Evolutionary conservation across 1,140 invertebrate species (phyloP).

Genomic region (Berghia stephanieae): DNA sequence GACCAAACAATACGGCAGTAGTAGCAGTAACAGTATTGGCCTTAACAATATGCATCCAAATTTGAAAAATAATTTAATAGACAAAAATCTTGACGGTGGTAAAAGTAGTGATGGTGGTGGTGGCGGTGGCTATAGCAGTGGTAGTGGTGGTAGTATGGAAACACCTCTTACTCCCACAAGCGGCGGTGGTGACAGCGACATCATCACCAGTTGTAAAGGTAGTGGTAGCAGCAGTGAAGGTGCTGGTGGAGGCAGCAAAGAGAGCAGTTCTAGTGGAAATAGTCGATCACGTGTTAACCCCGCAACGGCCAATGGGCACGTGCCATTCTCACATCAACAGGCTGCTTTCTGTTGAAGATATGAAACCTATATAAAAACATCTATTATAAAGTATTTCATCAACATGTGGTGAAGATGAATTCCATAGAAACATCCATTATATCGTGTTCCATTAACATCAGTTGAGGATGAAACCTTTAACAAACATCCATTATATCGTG

Average conservation of each 20-base stretch:
- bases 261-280: background rate
- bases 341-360: conserved; percentile 10
- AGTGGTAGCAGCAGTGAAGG: background rate
- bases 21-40: background rate
- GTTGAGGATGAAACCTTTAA: too few species aligned
- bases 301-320: conserved; percentile 10
- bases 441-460: too few species aligned
- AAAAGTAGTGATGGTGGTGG: too few species aligned
- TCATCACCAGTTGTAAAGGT: background rate
- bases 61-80: background rate
- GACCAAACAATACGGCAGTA: too few species aligned
- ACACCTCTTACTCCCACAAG: background rate
- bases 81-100: background rate
- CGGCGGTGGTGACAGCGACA: background rate
- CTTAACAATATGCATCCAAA: background rate
- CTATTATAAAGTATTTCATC: too few species aligned
- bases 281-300: background rate
- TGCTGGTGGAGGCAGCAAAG: conserved; percentile 8
- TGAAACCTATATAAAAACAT: too few species aligned
- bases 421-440: too few species aligned
- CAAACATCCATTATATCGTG: too few species aligned
- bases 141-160: too few species aligned
- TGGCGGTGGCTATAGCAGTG: too few species aligned
- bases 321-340: background rate
- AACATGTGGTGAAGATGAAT: too few species aligned